Percentiles rank a stretch among this genome's conserved stretches.
phyloP scores from a whole-genome alignment of 64 coral and sea anemone species.

The Pocillopora verrucosa region DNA sequence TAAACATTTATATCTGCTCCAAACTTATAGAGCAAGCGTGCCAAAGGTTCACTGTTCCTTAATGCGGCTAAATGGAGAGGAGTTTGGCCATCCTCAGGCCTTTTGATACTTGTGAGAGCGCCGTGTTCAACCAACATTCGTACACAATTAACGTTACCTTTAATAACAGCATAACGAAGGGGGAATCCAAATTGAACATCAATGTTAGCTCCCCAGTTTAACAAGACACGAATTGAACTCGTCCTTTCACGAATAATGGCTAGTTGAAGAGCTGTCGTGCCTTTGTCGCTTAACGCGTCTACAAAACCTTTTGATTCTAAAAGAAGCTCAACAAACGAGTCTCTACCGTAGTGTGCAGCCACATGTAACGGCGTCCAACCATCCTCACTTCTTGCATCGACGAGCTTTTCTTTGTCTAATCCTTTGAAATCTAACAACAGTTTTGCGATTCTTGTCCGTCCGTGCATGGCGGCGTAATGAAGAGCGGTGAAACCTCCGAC shows the following conservation, averaged over 20 bases:
- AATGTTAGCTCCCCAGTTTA: constrained; percentile 84
- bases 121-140: constrained; percentile 79
- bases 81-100: constrained; percentile 83
- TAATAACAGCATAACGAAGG: constrained; percentile 85
- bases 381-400: constrained; percentile 93
- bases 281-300: constrained; percentile 90
- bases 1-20: constrained; percentile 86
- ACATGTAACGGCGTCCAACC: constrained; percentile 95
- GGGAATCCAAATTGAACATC: constrained; percentile 90
- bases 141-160: constrained; percentile 83
- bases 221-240: constrained; percentile 76
- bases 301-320: constrained; percentile 70
- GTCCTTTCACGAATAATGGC: constrained; percentile 95
- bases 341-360: constrained; percentile 81
- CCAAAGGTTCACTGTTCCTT: constrained; percentile 82
- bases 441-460: constrained; percentile 79
- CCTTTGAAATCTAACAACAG: constrained; percentile 84
- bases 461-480: constrained; percentile 94
- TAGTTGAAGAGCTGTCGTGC: constrained; percentile 92
- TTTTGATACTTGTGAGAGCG: constrained; percentile 67
- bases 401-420: constrained; percentile 71
- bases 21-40: constrained; percentile 75
- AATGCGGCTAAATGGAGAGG: constrained; percentile 79
- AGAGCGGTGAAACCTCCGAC: constrained; percentile 89
- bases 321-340: constrained; percentile 84